Base-by-base conservation (phyloP, 1,140 invertebrate species). In the Tribolium castaneum region DNA sequence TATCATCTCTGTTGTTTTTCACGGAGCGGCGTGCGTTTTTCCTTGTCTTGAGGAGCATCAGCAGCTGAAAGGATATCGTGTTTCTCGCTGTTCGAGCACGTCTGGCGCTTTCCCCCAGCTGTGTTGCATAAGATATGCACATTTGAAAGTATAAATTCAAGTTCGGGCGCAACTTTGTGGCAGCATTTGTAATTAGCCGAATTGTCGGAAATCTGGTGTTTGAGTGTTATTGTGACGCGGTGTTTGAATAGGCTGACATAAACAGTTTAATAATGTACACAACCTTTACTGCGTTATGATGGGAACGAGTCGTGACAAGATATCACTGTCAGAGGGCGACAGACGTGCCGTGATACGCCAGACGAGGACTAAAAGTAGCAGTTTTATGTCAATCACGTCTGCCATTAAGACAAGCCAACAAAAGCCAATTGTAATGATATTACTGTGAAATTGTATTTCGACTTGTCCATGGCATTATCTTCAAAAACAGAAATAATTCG, bases 91-190 rank as follows among this genome's bases (percentile, higher is more conserved):
- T 71, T 62, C 30, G 51, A 62, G 70, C 76, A 78, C 76, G 76
- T 78, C 73, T 62, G 70, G 76, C 12, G 70, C 51, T 70, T 78
- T 78, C 52, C 25, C 25, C 49, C 66, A 50, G 66, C 30, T 78
- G 76, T 59, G 30, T 45, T 76, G 76, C 79, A 80, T 80, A 80
- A 80, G 80, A 79, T 76, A 80, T 80, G 80, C 72, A 76, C 78
- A 81, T 81, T 80, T 81, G 80, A 75, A 81, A 81, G 80, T 81
- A 80, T 81, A 81, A 81, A 80, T 76, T 81, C 78, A 25, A 22
- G 54, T 62, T 75, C 30, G 16, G 49, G n/a, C 6, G 22, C 56
- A n/a, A 30, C 14, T 30, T 30, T 62, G 10, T 30, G 22, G 19
- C 30, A 10, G 25, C n/a, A 45, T n/a, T 30, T 45, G 39, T 45